Percentiles rank a stretch among this genome's conserved stretches.
Conservation (phyloP, 2,888 invertebrate genomes). For the Hipparchia semele region DNA sequence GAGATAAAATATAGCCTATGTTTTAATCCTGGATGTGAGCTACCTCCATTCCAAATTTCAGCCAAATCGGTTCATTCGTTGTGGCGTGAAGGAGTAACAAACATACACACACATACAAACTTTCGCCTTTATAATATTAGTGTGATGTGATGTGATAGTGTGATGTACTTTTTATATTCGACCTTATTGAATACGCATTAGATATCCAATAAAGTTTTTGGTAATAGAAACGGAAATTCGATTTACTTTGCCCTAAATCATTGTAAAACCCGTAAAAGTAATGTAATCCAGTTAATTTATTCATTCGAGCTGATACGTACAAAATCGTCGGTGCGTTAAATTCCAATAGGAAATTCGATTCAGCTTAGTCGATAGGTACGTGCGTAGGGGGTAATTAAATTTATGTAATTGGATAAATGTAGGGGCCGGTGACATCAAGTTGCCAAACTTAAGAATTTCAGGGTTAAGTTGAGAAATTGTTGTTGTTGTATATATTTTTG, state of each 20-base stretch:
- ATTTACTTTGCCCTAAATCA: constrained; percentile 19
- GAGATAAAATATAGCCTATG: too few species aligned
- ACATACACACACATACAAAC: too few species aligned
- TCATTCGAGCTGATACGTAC: constrained; percentile 28
- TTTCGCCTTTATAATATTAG: too few species aligned
- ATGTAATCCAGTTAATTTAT: constrained; percentile 27
- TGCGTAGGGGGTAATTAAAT: constrained; percentile 26
- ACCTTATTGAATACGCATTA: too few species aligned
- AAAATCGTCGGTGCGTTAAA: constrained; percentile 34
- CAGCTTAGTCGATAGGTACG: constrained; percentile 18
- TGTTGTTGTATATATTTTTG: not conserved
- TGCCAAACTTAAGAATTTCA: not conserved
- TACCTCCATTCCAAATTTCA: too few species aligned
- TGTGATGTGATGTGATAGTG: too few species aligned
- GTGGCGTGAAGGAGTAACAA: too few species aligned
- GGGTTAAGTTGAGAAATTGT: not conserved
- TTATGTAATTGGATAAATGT: constrained; percentile 30
- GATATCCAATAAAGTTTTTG: not conserved
- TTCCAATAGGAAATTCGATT: constrained; percentile 34
- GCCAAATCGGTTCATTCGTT: too few species aligned
- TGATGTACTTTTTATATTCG: too few species aligned
- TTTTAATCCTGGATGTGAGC: too few species aligned
- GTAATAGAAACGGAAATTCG: not conserved
- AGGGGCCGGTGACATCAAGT: constrained; percentile 7
- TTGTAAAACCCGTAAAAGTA: constrained; percentile 17